Base-by-base conservation (phyloP, 1,140 invertebrate species). In the Brachionus plicatilis region DNA sequence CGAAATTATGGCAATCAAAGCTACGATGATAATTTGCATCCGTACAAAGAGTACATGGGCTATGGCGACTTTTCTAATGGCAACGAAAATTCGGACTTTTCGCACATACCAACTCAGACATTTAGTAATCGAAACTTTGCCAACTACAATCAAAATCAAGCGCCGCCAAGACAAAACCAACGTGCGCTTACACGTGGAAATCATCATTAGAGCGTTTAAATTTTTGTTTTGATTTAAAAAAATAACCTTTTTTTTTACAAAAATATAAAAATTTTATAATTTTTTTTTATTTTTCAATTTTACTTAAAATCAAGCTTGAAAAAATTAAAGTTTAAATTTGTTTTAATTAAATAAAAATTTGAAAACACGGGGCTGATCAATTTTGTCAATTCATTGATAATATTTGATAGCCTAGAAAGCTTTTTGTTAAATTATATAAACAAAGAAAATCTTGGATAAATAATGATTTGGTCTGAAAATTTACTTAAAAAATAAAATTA, bases 221-320 rank as follows among this genome's bases (percentile, higher is more conserved):
- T 41, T 68, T 33, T 68, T 68, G 27, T 68, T 68, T 68, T 68
- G 29, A 41, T 24, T 33, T 29, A 1, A 29, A 37, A 68, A 12
- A 33, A 68, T 41, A 68, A 41, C 65, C 12, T 33, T 68, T 68
- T 68, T 24, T 68, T 68, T 68, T 68, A 12, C 12, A 68, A 2
- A n/a, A 14, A 11, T 14, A 33, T 68, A 14, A 33, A 68, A 68
- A 68, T 68, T 68, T 68, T 68, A 68, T 68, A 37, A 68, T 68
- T 68, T 68, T 68, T 68, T 68, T 41, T 12, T n/a, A 24, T 37
- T 68, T 68, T 68, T 68, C 66, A 68, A 37, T 68, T 68, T 68
- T 68, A n/a, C 33, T 68, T 33, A 68, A 66, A 2, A 66, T 12
- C 1, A 27, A 27, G 60, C 12, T 29, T 66, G 6, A 66, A 20